Evolutionary conservation across 2,113 vertebrate species (phyloP).

Genomic region (Notarius quadriscutis): DNA sequence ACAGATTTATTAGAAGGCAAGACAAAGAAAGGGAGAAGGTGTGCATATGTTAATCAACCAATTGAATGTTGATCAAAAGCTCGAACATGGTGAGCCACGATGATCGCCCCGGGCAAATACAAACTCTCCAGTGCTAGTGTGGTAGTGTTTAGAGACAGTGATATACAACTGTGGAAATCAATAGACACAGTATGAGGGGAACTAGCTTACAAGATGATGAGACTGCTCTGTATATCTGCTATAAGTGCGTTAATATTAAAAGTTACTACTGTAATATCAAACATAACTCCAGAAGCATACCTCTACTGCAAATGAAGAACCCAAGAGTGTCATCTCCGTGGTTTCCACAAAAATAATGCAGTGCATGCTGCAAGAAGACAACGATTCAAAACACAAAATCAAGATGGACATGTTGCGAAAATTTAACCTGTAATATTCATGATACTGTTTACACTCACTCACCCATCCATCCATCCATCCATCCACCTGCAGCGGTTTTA

Average conservation of each 20-base stretch:
- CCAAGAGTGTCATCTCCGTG: neutral
- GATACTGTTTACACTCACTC: neutral
- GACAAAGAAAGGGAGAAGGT: conserved; percentile 76
- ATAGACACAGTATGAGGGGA: conserved; percentile 53
- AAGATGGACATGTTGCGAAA: neutral
- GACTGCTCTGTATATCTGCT: neutral
- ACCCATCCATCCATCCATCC: no score
- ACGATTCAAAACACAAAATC: neutral
- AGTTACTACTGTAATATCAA: neutral
- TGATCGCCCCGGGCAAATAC: conserved; percentile 82
- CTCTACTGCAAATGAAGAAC: neutral
- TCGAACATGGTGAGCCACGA: conserved; percentile 79
- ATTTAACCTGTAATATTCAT: neutral
- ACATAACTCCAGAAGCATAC: neutral
- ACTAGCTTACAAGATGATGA: conserved; percentile 40
- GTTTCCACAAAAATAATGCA: neutral
- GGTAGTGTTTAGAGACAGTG: conserved; percentile 68
- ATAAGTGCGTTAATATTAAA: neutral
- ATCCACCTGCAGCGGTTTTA: no score
- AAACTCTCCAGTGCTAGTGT: conserved; percentile 68
- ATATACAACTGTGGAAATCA: conserved; percentile 73
- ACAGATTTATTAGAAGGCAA: conserved; percentile 72
- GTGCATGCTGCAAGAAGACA: neutral
- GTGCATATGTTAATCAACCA: conserved; percentile 79
- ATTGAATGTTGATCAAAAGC: conserved; percentile 82